phyloP scores from a whole-genome alignment of 1,140 invertebrate species.

The Teleopsis dalmanni region DNA sequence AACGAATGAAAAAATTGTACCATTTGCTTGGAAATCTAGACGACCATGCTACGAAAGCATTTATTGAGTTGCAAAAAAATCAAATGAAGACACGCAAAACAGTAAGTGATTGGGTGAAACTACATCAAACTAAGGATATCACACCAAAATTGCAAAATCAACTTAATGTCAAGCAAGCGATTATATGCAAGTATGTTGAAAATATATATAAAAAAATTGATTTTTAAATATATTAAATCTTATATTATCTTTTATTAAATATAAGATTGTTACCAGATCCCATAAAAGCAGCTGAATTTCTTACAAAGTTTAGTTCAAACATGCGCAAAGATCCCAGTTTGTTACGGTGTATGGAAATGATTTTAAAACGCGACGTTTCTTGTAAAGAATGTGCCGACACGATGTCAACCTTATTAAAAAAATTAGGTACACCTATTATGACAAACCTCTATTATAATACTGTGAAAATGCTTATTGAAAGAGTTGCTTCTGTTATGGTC shows the following conservation, averaged over 20 bases:
- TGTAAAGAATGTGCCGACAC: constrained; percentile 86
- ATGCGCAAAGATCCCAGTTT: constrained; percentile 70
- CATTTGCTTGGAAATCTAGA: constrained; percentile 88
- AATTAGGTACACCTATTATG: constrained; percentile 86
- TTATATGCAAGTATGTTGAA: constrained; percentile 33
- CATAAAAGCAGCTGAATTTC: constrained; percentile 84
- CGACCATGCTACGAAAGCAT: constrained; percentile 91
- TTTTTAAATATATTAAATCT: background rate
- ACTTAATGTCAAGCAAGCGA: constrained; percentile 49
- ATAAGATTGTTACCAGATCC: constrained; percentile 72
- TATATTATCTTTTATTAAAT: background rate
- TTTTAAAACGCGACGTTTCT: constrained; percentile 77
- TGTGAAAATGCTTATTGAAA: constrained; percentile 87
- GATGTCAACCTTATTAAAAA: constrained; percentile 74
- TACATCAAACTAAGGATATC: constrained; percentile 58
- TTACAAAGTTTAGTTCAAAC: constrained; percentile 80
- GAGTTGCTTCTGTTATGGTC: constrained; percentile 92
- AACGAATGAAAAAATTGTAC: constrained; percentile 92
- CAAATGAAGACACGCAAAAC: constrained; percentile 76
- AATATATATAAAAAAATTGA: background rate
- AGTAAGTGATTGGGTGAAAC: constrained; percentile 77
- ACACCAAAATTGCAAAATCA: constrained; percentile 61
- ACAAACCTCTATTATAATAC: constrained; percentile 93
- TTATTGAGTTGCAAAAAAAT: constrained; percentile 89
- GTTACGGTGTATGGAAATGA: constrained; percentile 75